Evolutionary conservation across 2,888 invertebrate genomes (phyloP).

Genomic region (Electrophaes corylata): DNA sequence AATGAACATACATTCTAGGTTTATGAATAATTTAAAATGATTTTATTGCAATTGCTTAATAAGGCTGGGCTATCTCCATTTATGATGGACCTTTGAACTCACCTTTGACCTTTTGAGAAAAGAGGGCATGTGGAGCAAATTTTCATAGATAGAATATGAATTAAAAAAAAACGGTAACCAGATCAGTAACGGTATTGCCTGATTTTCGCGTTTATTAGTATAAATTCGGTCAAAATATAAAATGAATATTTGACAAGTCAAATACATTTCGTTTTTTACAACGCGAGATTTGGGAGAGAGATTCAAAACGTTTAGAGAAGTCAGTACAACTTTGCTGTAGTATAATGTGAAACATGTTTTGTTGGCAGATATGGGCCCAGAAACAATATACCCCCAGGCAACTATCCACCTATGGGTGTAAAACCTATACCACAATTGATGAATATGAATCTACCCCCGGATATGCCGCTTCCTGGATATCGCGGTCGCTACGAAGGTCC

Average conservation of each 20-base stretch:
- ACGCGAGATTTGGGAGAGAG: background rate
- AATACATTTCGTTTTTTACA: background rate
- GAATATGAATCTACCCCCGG: slow-evolving; percentile 58
- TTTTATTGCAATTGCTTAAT: background rate
- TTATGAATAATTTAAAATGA: background rate
- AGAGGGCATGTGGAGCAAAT: too few species aligned
- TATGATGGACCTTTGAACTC: too few species aligned
- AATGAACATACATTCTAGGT: background rate
- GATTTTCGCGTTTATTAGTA: too few species aligned
- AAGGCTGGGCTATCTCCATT: too few species aligned
- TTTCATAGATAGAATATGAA: too few species aligned
- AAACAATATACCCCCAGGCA: slow-evolving; percentile 62
- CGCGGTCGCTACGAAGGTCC: slow-evolving; percentile 73
- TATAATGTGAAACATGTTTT: slow-evolving; percentile 30
- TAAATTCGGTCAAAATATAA: too few species aligned
- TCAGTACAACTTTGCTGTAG: background rate
- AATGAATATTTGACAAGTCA: too few species aligned
- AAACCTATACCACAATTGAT: slow-evolving; percentile 66
- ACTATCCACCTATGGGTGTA: slow-evolving; percentile 63
- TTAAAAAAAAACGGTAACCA: too few species aligned
- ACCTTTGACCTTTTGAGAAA: too few species aligned
- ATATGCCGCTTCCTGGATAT: slow-evolving; percentile 67
- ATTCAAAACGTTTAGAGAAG: background rate
- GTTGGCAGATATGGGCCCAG: slow-evolving; percentile 75
- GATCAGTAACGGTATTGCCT: too few species aligned